phyloP scores from a whole-genome alignment of 2,888 invertebrate genomes.

The Octodonta nipae region DNA sequence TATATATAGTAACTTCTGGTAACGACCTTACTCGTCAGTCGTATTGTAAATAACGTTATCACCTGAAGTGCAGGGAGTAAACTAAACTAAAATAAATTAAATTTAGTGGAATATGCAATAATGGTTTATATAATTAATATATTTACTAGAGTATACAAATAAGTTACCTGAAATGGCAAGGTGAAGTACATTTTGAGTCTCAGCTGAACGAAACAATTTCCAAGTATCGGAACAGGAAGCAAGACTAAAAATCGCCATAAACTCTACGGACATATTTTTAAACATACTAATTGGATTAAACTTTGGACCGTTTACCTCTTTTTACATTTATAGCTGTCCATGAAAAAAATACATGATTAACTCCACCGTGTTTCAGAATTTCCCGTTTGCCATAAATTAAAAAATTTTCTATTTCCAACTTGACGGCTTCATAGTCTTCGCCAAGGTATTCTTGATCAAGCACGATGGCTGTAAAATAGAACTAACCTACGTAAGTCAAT shows the following conservation, averaged over 20 bases:
- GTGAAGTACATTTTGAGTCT: constrained; percentile 51
- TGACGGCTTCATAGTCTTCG: constrained; percentile 46
- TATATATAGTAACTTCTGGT: too few relatives aligned
- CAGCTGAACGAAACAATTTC: constrained; percentile 50
- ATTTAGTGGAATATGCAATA: too few relatives aligned
- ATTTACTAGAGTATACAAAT: too few relatives aligned
- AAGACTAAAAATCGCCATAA: constrained; percentile 57
- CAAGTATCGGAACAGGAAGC: constrained; percentile 65
- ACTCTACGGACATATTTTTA: constrained; percentile 39
- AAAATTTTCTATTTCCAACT: constrained; percentile 47
- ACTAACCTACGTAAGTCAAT: too few relatives aligned
- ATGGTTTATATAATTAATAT: too few relatives aligned
- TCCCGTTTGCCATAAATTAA: constrained; percentile 41
- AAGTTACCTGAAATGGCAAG: constrained; percentile 56
- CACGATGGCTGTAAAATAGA: constrained; percentile 47
- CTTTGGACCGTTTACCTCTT: constrained; percentile 40
- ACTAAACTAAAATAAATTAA: too few relatives aligned
- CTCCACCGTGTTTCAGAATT: constrained; percentile 53
- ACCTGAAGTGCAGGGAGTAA: too few relatives aligned
- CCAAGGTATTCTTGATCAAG: constrained; percentile 55
- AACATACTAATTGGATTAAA: neutral
- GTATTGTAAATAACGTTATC: too few relatives aligned
- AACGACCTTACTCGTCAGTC: too few relatives aligned
- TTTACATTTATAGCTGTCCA: constrained; percentile 57
- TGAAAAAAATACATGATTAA: constrained; percentile 52